These are phyloP conservation scores for Morone chrysops DNA, from an alignment of 2,113 vertebrate genomes.

Conservation along the genomic window DNA sequence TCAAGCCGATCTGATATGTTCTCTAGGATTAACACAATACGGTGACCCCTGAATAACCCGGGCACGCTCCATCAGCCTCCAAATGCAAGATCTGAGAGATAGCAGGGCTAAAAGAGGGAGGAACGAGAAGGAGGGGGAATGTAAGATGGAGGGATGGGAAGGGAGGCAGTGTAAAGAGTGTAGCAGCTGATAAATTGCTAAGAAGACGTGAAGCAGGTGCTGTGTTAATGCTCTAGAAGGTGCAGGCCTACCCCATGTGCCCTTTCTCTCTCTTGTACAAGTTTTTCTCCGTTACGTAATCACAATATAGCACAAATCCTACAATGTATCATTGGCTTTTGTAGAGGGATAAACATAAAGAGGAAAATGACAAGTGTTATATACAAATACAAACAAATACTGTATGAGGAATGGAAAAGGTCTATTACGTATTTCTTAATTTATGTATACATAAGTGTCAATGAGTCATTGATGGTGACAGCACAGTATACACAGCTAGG, in stretches of 20 bases:
- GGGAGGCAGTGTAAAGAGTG: constrained; percentile 32
- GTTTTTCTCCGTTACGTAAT: background rate
- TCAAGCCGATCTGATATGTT: constrained; percentile 76
- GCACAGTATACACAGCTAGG: constrained; percentile 49
- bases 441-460: constrained; percentile 42
- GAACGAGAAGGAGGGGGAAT: constrained; percentile 1
- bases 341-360: constrained; percentile 1
- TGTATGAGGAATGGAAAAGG: constrained; percentile 23
- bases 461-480: constrained; percentile 65
- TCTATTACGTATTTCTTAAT: constrained; percentile 14
- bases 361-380: background rate
- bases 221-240: constrained; percentile 58
- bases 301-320: constrained; percentile 35
- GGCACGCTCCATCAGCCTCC: constrained; percentile 46
- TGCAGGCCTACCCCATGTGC: constrained; percentile 13
- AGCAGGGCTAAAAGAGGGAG: constrained; percentile 42
- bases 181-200: constrained; percentile 77
- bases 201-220: constrained; percentile 83
- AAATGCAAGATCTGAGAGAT: constrained; percentile 55
- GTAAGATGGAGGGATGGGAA: constrained; percentile 21
- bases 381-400: constrained; percentile 8
- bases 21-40: constrained; percentile 70
- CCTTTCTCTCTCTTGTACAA: constrained; percentile 5
- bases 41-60: constrained; percentile 69
- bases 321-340: background rate